These are phyloP conservation scores for Phalloptychus januarius DNA, from an alignment of 2,797 vertebrate genomes.

Conservation along the genomic window DNA sequence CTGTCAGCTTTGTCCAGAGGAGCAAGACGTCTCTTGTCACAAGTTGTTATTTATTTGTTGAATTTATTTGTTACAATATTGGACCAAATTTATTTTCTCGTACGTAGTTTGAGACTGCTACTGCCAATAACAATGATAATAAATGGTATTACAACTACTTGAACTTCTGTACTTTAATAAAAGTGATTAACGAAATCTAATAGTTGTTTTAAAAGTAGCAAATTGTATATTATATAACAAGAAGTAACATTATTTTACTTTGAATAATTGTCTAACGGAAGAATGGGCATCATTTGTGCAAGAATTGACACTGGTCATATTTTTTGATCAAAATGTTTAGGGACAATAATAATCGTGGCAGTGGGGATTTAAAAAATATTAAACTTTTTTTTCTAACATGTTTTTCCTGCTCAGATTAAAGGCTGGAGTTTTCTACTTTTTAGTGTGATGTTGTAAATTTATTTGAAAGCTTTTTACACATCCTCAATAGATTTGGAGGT, in stretches of 20 bases:
- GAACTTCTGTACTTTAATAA: background rate
- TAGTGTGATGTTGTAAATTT: background rate
- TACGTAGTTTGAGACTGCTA: background rate
- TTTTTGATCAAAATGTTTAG: background rate
- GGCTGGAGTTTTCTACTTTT: background rate
- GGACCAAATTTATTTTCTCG: background rate
- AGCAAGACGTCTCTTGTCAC: background rate
- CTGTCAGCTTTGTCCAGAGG: conserved; percentile 55
- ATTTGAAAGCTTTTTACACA: background rate
- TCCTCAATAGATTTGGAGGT: background rate
- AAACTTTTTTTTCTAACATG: background rate
- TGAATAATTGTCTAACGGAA: background rate
- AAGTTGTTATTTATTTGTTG: background rate
- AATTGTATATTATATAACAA: too few relatives aligned
- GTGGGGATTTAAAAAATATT: background rate
- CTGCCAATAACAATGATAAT: background rate
- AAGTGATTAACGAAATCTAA: too few relatives aligned
- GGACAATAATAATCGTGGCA: background rate
- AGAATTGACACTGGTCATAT: background rate
- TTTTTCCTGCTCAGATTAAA: background rate
- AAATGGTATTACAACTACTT: background rate
- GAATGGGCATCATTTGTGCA: background rate
- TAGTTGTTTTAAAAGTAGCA: too few relatives aligned
- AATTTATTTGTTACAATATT: background rate
- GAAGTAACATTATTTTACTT: too few relatives aligned